Conservation (phyloP, 2,888 invertebrate genomes). For the Cataglyphis livida region DNA sequence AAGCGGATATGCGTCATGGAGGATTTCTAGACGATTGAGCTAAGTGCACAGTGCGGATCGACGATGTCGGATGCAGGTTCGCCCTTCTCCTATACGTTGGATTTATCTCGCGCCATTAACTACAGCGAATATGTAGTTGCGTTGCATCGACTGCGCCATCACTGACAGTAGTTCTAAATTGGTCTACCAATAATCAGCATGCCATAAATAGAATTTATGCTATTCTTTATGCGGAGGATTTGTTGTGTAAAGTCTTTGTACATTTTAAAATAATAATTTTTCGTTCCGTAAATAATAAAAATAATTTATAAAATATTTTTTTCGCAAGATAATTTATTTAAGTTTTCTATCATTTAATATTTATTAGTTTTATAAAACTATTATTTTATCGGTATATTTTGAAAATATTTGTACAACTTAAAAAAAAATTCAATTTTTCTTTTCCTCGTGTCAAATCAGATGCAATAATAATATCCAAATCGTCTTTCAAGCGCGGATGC, state of each 20-base stretch:
- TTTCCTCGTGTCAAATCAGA: neutral
- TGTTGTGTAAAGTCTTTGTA: neutral
- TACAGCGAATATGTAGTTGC: slow-evolving; percentile 38
- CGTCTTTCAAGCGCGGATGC: slow-evolving; percentile 16
- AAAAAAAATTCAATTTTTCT: neutral
- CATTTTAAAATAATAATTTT: neutral
- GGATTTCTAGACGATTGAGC: slow-evolving; percentile 85
- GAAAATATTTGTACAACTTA: neutral
- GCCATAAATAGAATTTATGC: slow-evolving; percentile 2
- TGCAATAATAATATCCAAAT: slow-evolving; percentile 9
- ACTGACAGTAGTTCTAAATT: slow-evolving; percentile 29
- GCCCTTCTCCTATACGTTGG: slow-evolving; percentile 65
- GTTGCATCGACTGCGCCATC: slow-evolving; percentile 28
- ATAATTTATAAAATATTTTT: neutral
- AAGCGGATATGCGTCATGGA: slow-evolving; percentile 84
- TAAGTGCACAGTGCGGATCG: slow-evolving; percentile 70
- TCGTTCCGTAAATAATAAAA: neutral
- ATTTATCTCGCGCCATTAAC: slow-evolving; percentile 70
- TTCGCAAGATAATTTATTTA: neutral
- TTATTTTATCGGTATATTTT: neutral
- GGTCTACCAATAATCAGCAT: neutral
- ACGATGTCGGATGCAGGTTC: slow-evolving; percentile 53
- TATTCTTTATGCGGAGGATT: slow-evolving; percentile 3
- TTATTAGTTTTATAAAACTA: neutral
- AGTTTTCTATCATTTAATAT: neutral